These are phyloP conservation scores for Falco columbarius DNA, from an alignment of 2,797 vertebrate species.

Conservation along the genomic window DNA sequence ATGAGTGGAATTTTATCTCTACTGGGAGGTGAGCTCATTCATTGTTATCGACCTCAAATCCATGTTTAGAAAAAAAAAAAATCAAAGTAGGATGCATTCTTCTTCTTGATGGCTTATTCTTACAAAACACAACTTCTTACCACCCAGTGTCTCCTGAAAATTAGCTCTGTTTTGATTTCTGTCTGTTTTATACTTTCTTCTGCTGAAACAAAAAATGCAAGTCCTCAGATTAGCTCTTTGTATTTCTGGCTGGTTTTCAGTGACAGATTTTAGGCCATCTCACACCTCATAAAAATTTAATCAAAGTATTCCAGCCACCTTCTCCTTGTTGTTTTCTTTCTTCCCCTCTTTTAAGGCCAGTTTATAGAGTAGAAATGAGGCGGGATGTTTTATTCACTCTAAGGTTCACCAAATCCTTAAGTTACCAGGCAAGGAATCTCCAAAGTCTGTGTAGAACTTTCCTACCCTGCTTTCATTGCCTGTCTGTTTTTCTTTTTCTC, in stretches of 20 bases:
- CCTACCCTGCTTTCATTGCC: not conserved
- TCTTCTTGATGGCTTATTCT: not conserved
- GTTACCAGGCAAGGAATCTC: not conserved
- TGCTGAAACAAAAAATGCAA: slow-evolving; percentile 8
- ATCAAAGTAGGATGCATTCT: slow-evolving; percentile 16
- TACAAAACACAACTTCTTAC: slow-evolving; percentile 31
- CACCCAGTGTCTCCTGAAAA: slow-evolving; percentile 33
- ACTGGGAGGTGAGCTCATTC: slow-evolving; percentile 59
- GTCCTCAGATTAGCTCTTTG: not conserved
- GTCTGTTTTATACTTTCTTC: slow-evolving; percentile 20
- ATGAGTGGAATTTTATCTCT: slow-evolving; percentile 67
- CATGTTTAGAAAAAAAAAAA: slow-evolving; percentile 41
- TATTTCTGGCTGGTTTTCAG: slow-evolving; percentile 2
- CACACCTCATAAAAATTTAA: not conserved
- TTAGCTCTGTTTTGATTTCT: slow-evolving; percentile 18
- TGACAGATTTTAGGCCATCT: not conserved
- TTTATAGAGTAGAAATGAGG: not conserved
- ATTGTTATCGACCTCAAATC: slow-evolving; percentile 26
- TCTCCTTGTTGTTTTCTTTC: not conserved
- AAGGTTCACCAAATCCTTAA: not conserved
- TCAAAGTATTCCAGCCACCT: not conserved
- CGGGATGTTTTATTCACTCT: not conserved
- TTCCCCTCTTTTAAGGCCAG: not conserved
- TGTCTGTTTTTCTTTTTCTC: not conserved
- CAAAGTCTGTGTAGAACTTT: not conserved